Conservation (phyloP, 2,113 vertebrate species). For the Myrmophylax atrothorax region DNA sequence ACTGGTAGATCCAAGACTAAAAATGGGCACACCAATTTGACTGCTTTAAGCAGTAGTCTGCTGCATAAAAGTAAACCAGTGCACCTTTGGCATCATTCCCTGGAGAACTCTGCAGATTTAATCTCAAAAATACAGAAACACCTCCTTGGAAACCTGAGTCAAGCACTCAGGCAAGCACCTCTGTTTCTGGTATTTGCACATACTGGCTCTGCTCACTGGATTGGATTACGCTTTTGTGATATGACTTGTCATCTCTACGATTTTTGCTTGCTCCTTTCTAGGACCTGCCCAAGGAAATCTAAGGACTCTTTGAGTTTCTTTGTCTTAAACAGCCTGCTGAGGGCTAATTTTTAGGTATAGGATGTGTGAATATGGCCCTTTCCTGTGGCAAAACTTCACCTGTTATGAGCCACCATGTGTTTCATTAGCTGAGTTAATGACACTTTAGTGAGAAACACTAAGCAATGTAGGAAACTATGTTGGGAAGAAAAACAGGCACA, state of each 20-base stretch:
- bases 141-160: background rate
- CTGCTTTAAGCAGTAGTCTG: background rate
- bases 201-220: background rate
- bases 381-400: background rate
- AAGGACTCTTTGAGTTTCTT: background rate
- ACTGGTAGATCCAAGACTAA: background rate
- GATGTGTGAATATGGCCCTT: background rate
- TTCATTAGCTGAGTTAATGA: background rate
- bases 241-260: background rate
- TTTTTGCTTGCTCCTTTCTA: background rate
- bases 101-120: background rate
- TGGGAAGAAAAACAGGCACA: background rate
- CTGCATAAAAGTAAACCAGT: background rate
- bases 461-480: background rate
- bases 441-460: background rate
- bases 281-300: background rate
- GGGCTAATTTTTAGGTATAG: background rate
- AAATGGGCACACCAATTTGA: background rate
- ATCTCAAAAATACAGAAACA: background rate
- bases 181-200: background rate
- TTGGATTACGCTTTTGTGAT: background rate
- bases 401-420: background rate
- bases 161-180: background rate
- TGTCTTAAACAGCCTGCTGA: background rate
- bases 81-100: background rate